Conservation (phyloP, 2,797 vertebrate species). For the Antrozous pallidus region DNA sequence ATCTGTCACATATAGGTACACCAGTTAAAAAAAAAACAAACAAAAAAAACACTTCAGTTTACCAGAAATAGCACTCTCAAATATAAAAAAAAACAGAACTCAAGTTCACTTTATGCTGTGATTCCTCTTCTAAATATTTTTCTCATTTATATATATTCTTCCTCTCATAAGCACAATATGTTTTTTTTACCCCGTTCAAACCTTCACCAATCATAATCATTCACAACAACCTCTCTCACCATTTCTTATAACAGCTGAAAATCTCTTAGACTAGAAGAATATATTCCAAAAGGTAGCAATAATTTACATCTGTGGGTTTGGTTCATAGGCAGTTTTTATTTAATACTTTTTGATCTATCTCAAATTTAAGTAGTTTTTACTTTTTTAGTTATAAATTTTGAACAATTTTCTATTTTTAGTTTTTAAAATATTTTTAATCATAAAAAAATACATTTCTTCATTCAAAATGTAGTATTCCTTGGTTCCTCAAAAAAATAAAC, state of each 20-base stretch:
- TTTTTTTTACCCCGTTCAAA: conserved; percentile 27
- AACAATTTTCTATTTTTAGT: background rate
- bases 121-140: background rate
- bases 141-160: background rate
- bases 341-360: background rate
- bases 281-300: background rate
- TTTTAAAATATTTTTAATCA: background rate
- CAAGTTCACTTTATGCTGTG: background rate
- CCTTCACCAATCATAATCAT: background rate
- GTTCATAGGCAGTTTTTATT: background rate
- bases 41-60: background rate
- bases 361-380: conserved; percentile 7
- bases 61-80: conserved; percentile 13
- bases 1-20: conserved; percentile 56
- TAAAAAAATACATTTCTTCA: background rate
- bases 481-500: background rate
- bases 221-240: background rate
- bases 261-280: background rate
- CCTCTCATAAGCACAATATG: background rate
- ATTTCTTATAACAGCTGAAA: background rate
- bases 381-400: background rate
- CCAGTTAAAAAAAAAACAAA: conserved; percentile 41
- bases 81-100: background rate
- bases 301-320: background rate
- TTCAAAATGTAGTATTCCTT: background rate